Evolutionary conservation across 2,888 invertebrate species (phyloP), one percentile per base, ranked within the genome.

Genomic region (Sesamia inferens): DNA sequence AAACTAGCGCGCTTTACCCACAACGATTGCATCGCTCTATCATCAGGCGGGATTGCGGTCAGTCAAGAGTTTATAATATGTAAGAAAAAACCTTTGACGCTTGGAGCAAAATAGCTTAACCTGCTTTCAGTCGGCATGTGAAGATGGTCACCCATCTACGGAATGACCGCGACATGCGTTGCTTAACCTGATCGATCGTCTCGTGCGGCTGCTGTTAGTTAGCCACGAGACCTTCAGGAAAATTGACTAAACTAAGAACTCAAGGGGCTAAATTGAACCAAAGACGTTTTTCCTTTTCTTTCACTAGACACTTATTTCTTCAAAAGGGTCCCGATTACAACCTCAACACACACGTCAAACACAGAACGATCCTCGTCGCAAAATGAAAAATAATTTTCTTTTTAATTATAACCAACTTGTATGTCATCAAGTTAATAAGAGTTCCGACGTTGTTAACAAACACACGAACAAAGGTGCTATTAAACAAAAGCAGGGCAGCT

Each of bases 401-500:
- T 92, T 92, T 92, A 92, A 93, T 92, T 92, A 93, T 70, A 75
- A 75, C 67, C 84, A 87, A 82, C 88, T 86, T 85, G 79, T 86
- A 86, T 85, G 86, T 86, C 88, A 84, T 85, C 74, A 83, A 84
- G 89, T 88, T 91, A 91, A 91, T 91, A 91, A 90, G 76, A 77
- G 89, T 86, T 82, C 85, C 74, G 75, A 82, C 74, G 76, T 82
- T 85, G 84, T 86, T 82, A 85, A 87, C 88, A 88, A 85, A 88
- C 87, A 88, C 73, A 86, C 89, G 83, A 81, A 92, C 92, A 93
- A 92, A 92, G 91, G 91, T 90, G 85, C 80, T 82, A 84, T 86
- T 84, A 80, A 76, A 84, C 82, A 81, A 93, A 90, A 88, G 89
- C 85, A 78, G 76, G 84, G 79, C 79, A 88, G 85, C 84, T 84